phyloP scores from a whole-genome alignment of 2,113 vertebrate genomes.

The Amblyornis subalaris region DNA sequence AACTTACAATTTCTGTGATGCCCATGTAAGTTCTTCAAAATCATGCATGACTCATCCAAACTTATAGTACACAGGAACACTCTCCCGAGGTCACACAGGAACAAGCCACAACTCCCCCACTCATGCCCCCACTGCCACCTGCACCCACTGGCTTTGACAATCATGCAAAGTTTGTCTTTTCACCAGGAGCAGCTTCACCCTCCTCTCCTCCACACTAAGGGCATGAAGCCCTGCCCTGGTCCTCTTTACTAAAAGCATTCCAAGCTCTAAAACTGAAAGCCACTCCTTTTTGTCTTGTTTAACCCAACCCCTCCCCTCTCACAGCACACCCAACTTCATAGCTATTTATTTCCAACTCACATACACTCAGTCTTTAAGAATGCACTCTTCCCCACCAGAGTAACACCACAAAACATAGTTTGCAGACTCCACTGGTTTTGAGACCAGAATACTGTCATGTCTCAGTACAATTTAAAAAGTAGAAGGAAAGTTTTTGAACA shows the following conservation, averaged over 20 bases:
- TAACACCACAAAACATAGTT: neutral
- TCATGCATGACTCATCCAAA: neutral
- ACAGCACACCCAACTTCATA: neutral
- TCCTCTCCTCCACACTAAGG: neutral
- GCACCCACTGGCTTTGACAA: neutral
- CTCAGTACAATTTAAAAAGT: neutral
- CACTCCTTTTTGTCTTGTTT: neutral
- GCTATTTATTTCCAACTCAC: neutral
- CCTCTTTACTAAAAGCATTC: neutral
- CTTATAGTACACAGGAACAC: neutral
- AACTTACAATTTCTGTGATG: neutral
- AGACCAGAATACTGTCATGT: neutral
- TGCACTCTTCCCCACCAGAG: neutral
- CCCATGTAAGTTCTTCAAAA: neutral
- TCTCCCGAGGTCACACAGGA: neutral
- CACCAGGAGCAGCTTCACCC: neutral
- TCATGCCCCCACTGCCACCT: neutral
- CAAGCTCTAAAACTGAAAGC: neutral
- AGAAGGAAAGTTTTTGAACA: neutral
- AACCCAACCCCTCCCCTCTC: neutral
- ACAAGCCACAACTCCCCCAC: neutral
- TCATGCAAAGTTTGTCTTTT: neutral
- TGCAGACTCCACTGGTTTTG: neutral
- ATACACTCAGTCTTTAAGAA: neutral
- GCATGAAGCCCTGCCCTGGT: neutral